Percentiles rank a stretch among this genome's conserved stretches.
phyloP scores from a whole-genome alignment of 2,797 vertebrate species.

The Loriculus beryllinus region DNA sequence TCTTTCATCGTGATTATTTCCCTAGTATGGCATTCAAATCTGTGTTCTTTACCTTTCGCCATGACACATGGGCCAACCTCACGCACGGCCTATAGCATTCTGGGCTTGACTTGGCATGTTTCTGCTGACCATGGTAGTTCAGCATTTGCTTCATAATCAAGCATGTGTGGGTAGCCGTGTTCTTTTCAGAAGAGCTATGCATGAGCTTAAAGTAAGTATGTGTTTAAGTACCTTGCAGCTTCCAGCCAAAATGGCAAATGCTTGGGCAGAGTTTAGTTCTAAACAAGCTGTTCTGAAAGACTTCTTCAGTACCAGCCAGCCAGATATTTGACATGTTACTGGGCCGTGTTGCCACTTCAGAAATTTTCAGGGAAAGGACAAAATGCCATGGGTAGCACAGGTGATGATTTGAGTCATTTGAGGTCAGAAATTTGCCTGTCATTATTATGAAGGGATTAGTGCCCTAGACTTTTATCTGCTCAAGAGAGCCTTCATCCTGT shows the following conservation, averaged over 20 bases:
- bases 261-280: background rate
- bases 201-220: background rate
- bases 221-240: background rate
- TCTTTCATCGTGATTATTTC: background rate
- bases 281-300: background rate
- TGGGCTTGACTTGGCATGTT: slow-evolving; percentile 31
- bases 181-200: background rate
- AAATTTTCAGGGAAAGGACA: background rate
- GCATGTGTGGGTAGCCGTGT: background rate
- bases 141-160: background rate
- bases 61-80: background rate
- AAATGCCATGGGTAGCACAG: background rate
- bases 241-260: background rate
- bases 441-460: background rate
- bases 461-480: background rate
- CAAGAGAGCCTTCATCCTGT: background rate
- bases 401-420: background rate
- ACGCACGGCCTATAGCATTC: background rate
- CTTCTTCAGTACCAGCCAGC: background rate
- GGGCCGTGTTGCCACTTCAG: background rate
- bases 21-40: background rate
- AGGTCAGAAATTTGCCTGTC: background rate
- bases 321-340: background rate
- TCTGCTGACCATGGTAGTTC: background rate
- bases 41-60: background rate